A percentile compares a stretch with the other conserved stretches of the same genome.
Conservation (phyloP, 1,140 invertebrate genomes). For the Babylonia areolata region DNA sequence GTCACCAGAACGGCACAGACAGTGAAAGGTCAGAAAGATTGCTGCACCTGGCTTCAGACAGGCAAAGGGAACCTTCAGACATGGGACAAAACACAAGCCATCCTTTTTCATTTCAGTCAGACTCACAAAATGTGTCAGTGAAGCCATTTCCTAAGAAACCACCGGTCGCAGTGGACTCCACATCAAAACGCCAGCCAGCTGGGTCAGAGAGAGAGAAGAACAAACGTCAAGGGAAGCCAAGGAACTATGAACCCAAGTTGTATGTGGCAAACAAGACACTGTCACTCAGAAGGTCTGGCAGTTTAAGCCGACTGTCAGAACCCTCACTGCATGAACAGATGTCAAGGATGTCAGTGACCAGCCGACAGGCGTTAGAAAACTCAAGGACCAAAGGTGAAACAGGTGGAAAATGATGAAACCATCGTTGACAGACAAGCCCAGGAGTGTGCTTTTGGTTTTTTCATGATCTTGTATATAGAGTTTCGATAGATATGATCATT, state of each 20-base stretch:
- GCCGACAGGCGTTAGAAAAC: background rate
- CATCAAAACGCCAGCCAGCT: background rate
- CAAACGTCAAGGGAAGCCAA: constrained; percentile 4
- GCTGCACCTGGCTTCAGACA: background rate
- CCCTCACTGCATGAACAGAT: constrained; percentile 14
- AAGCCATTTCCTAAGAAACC: background rate
- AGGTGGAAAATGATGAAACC: background rate
- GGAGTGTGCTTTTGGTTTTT: no score
- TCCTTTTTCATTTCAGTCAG: background rate
- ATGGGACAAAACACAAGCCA: background rate
- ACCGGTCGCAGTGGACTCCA: background rate
- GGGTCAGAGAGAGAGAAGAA: background rate
- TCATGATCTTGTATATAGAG: no score
- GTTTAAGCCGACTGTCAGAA: constrained; percentile 48
- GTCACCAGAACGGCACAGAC: background rate
- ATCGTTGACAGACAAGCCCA: no score
- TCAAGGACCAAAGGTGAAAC: background rate
- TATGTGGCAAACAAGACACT: constrained; percentile 64
- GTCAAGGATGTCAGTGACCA: background rate
- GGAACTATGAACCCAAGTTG: constrained; percentile 59
- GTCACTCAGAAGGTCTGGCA: constrained; percentile 58
- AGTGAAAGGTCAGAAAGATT: background rate
- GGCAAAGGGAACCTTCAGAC: no score
- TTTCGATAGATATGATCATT: no score
- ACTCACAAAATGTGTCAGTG: background rate